These are phyloP conservation scores for Micronycteris hirsuta DNA, from an alignment of 2,113 vertebrate species.

Conservation along the genomic window DNA sequence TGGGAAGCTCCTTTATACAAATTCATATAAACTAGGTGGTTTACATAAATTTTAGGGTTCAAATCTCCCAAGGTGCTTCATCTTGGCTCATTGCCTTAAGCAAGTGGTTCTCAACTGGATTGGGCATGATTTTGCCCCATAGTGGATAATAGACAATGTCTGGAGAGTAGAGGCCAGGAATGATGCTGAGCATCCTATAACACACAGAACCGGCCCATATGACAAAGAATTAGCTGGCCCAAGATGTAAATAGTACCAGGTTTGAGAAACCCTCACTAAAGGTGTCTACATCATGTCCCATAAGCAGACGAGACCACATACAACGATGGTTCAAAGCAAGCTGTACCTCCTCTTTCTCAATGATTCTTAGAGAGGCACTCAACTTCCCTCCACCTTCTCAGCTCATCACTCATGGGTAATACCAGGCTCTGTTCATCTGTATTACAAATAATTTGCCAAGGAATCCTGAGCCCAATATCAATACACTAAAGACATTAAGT, in stretches of 20 bases:
- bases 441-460: neutral
- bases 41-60: neutral
- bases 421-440: neutral
- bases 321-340: neutral
- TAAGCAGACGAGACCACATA: neutral
- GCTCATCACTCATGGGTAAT: neutral
- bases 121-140: neutral
- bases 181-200: neutral
- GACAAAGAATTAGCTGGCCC: neutral
- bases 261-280: neutral
- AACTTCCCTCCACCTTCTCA: neutral
- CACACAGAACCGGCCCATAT: neutral
- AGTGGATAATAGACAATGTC: neutral
- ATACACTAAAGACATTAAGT: neutral
- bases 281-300: neutral
- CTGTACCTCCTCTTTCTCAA: neutral
- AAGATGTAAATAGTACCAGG: neutral
- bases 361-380: neutral
- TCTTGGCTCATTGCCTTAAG: neutral
- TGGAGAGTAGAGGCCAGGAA: neutral
- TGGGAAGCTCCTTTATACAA: neutral
- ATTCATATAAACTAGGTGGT: neutral
- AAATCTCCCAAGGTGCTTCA: neutral
- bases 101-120: neutral
- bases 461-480: neutral